Evolutionary conservation across 37 sponge, comb jelly and placozoan species (phyloP).

Genomic region (Halichondria panicea): DNA sequence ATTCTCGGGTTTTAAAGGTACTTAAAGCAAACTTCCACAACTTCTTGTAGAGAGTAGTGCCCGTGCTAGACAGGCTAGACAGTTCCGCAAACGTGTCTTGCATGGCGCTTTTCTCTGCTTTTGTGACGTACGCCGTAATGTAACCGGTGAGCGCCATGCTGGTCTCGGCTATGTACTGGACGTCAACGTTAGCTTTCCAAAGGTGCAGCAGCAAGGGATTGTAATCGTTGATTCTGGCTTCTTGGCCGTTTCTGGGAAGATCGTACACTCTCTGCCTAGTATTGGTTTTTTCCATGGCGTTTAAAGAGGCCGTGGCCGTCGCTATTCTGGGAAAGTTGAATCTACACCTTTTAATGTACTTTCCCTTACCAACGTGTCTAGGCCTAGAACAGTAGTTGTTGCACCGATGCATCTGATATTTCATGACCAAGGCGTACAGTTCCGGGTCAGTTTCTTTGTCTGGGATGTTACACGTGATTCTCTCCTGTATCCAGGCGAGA

Average conservation of each 20-base stretch:
- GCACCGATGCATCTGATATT: too few species aligned
- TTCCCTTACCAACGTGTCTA: not conserved
- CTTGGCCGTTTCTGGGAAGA: constrained; percentile 7
- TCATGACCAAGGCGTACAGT: constrained; percentile 49
- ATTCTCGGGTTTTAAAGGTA: constrained; percentile 30
- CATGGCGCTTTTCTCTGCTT: constrained; percentile 64
- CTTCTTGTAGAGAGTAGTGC: constrained; percentile 21
- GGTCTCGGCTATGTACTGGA: constrained; percentile 53
- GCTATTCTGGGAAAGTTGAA: constrained; percentile 50
- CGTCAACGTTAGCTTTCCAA: constrained; percentile 66
- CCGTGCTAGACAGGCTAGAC: not conserved
- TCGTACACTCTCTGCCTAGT: constrained; percentile 34
- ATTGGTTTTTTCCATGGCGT: constrained; percentile 13
- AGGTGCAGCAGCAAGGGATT: constrained; percentile 50
- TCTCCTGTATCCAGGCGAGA: constrained; percentile 42
- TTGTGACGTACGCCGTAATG: constrained; percentile 60
- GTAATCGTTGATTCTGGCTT: constrained; percentile 56
- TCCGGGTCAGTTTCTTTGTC: constrained; percentile 41
- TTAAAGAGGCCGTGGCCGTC: constrained; percentile 5
- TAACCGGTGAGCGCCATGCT: constrained; percentile 48
- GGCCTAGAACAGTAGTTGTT: constrained; percentile 45
- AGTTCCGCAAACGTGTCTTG: constrained; percentile 57
- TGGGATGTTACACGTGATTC: constrained; percentile 65
- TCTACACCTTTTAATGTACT: constrained; percentile 32
- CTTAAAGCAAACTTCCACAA: constrained; percentile 48